A percentile compares a stretch with the other conserved stretches of the same genome.
These are phyloP conservation scores for Virgularia gustaviana DNA, from an alignment of 92 coral and sea anemone genomes.

Conservation along the genomic window DNA sequence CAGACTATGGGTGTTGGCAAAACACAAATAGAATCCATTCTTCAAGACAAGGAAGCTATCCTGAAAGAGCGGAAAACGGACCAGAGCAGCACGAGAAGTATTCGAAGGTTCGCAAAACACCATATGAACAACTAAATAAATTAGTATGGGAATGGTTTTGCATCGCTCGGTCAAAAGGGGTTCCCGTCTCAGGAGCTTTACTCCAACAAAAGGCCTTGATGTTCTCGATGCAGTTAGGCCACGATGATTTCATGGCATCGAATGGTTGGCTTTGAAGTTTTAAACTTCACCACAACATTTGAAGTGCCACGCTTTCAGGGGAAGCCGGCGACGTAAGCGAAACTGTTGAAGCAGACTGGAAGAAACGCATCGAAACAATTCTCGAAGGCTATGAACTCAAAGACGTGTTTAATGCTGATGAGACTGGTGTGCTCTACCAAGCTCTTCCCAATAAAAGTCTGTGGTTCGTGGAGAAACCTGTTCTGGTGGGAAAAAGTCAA, in stretches of 20 bases:
- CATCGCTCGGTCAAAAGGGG: not conserved
- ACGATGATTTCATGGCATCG: slow-evolving; percentile 39
- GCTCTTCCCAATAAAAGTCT: slow-evolving; percentile 44
- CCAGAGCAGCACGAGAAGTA: not conserved
- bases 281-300: slow-evolving; percentile 44
- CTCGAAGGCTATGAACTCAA: slow-evolving; percentile 14
- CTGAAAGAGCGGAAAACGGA: not conserved
- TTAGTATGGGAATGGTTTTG: slow-evolving; percentile 10
- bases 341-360: slow-evolving; percentile 12
- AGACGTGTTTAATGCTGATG: slow-evolving; percentile 37
- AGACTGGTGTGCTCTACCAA: slow-evolving; percentile 49
- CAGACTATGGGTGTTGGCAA: slow-evolving; percentile 47
- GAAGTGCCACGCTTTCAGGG: slow-evolving; percentile 38
- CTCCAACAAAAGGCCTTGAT: slow-evolving; percentile 49
- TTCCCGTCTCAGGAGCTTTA: slow-evolving; percentile 41
- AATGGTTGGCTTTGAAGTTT: slow-evolving; percentile 50
- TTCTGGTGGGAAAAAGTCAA: slow-evolving; percentile 7
- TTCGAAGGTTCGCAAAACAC: not conserved
- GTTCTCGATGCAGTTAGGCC: slow-evolving; percentile 30
- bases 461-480: slow-evolving; percentile 6
- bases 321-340: slow-evolving; percentile 46
- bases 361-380: not conserved
- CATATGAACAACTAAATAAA: not conserved
- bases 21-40: slow-evolving; percentile 40
- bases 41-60: not conserved